These are phyloP conservation scores for Drosophila greeni DNA, from an alignment of 2,888 invertebrate species.

Conservation along the genomic window DNA sequence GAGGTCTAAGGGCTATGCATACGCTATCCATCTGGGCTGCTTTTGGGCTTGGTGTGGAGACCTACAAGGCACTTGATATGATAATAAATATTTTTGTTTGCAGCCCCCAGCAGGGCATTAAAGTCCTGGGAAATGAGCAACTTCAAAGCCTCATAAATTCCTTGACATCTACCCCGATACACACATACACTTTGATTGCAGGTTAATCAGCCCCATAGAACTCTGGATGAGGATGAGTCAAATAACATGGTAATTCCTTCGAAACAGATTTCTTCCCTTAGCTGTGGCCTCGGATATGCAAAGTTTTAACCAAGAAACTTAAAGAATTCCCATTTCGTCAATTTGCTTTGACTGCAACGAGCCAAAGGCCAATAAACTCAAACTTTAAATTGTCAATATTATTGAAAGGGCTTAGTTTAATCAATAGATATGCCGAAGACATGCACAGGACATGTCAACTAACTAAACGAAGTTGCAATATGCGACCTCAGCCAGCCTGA, in stretches of 20 bases:
- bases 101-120: conserved; percentile 19
- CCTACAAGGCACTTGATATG: conserved; percentile 30
- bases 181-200: not conserved
- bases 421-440: conserved; percentile 50
- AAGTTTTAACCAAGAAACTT: not conserved
- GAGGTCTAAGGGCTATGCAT: conserved; percentile 9
- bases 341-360: not conserved
- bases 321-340: not conserved
- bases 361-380: conserved; percentile 10
- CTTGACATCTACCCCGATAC: not conserved
- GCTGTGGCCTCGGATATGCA: not conserved
- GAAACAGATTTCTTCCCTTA: not conserved
- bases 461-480: conserved; percentile 58
- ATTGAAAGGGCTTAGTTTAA: conserved; percentile 47
- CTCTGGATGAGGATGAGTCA: not conserved
- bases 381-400: conserved; percentile 44
- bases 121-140: not conserved
- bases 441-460: conserved; percentile 34
- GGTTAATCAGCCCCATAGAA: not conserved
- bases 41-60: conserved; percentile 22
- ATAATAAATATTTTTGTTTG: conserved; percentile 37
- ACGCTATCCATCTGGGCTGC: conserved; percentile 9
- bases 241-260: not conserved
- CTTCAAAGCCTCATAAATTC: conserved; percentile 15
- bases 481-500: conserved; percentile 46